Conservation (phyloP, 2,888 invertebrate genomes). For the Neuroscelio doddi region DNA sequence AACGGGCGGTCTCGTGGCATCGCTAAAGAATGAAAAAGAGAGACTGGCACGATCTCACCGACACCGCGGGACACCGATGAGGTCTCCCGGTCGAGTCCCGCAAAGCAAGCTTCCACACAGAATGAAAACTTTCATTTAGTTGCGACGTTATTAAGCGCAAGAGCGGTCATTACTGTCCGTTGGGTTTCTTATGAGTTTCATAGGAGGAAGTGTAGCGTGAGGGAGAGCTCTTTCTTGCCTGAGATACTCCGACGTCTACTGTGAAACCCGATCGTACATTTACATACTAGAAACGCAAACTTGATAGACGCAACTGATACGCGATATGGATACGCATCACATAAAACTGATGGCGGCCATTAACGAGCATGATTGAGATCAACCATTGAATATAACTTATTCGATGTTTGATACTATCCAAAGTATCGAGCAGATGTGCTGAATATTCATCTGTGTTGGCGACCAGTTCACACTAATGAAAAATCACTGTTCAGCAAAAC, state of each 20-base stretch:
- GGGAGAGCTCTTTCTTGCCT: neutral
- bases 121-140: conserved; percentile 49
- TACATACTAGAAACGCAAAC: conserved; percentile 56
- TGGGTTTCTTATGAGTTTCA: conserved; percentile 8
- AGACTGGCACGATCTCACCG: neutral
- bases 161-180: conserved; percentile 54
- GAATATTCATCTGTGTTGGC: conserved; percentile 41
- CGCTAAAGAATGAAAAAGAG: conserved; percentile 16
- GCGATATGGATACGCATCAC: conserved; percentile 18
- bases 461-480: too few relatives aligned
- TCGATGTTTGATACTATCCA: neutral
- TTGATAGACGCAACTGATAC: conserved; percentile 37
- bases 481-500: too few relatives aligned
- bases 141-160: conserved; percentile 53
- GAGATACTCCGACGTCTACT: conserved; percentile 3
- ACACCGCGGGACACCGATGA: conserved; percentile 19
- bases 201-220: conserved; percentile 3
- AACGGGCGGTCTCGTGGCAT: conserved; percentile 37
- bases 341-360: conserved; percentile 17
- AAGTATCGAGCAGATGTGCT: neutral
- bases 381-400: neutral
- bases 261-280: conserved; percentile 50
- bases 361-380: conserved; percentile 25
- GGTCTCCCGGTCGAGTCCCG: neutral
- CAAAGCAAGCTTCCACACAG: conserved; percentile 8